phyloP scores from a whole-genome alignment of 2,113 vertebrate species.

The Axis porcinus region DNA sequence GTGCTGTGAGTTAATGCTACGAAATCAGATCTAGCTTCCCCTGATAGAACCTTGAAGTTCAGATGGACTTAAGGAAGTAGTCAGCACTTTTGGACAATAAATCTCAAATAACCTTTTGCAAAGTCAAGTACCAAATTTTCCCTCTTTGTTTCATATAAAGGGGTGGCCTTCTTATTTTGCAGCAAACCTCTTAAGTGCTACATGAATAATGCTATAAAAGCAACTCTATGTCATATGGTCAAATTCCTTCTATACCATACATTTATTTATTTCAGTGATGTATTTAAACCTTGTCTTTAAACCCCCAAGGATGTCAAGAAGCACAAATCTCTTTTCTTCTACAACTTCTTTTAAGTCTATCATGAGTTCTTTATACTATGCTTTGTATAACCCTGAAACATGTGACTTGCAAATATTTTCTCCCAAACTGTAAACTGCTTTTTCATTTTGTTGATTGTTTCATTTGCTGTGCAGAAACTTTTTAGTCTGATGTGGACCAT shows the following conservation, averaged over 20 bases:
- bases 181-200: slow-evolving; percentile 19
- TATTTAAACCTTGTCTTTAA: not conserved
- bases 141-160: slow-evolving; percentile 47
- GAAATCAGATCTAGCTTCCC: not conserved
- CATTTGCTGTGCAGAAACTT: not conserved
- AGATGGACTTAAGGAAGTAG: slow-evolving; percentile 41
- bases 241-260: not conserved
- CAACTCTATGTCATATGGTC: not conserved
- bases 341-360: not conserved
- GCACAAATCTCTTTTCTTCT: not conserved
- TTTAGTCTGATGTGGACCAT: not conserved
- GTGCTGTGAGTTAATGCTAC: not conserved
- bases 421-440: not conserved
- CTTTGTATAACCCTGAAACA: not conserved
- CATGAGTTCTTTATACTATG: not conserved
- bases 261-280: not conserved
- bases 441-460: not conserved
- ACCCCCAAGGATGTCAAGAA: not conserved
- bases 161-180: not conserved
- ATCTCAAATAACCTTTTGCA: slow-evolving; percentile 58
- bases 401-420: not conserved
- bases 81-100: slow-evolving; percentile 57
- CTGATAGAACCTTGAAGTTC: slow-evolving; percentile 26
- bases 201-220: not conserved
- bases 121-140: slow-evolving; percentile 56